phyloP scores from a whole-genome alignment of 2,888 invertebrate genomes.

The Cabera pusaria region DNA sequence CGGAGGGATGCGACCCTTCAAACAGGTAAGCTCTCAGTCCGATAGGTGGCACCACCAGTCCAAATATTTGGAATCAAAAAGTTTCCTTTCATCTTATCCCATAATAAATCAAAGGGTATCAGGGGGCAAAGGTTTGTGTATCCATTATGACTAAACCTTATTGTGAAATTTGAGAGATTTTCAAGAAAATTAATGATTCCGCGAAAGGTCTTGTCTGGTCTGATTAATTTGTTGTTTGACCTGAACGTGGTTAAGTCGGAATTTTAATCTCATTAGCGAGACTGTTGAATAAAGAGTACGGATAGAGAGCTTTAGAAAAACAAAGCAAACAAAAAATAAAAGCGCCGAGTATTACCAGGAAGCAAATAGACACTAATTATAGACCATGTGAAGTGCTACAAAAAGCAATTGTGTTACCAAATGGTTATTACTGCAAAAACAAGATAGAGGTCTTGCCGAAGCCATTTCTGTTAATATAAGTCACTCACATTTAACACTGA shows the following conservation, averaged over 20 bases:
- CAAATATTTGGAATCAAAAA: slow-evolving; percentile 10
- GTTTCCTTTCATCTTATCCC: slow-evolving; percentile 3
- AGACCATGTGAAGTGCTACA: slow-evolving; percentile 48
- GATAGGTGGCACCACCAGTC: slow-evolving; percentile 63
- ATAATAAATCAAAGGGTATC: slow-evolving; percentile 13
- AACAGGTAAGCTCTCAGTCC: slow-evolving; percentile 88
- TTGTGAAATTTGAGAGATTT: slow-evolving; percentile 15
- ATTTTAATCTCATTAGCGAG: slow-evolving; percentile 2
- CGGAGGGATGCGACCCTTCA: slow-evolving; percentile 97
- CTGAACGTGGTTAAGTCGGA: slow-evolving; percentile 3
- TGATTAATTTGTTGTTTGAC: slow-evolving; percentile 9
- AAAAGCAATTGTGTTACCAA: slow-evolving; percentile 49
- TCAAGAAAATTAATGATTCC: slow-evolving; percentile 15
- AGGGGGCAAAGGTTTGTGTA: slow-evolving; percentile 12
- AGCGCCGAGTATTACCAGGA: too few relatives aligned
- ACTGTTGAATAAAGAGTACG: slow-evolving; percentile 5
- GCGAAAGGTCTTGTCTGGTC: slow-evolving; percentile 3
- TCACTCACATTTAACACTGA: slow-evolving; percentile 1
- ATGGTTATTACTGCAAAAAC: slow-evolving; percentile 26
- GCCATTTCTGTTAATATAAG: slow-evolving; percentile 1
- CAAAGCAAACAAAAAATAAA: slow-evolving; percentile 4
- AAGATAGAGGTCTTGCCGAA: not conserved
- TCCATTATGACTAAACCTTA: slow-evolving; percentile 17
- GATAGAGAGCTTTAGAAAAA: slow-evolving; percentile 10
- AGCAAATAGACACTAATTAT: too few relatives aligned